Base-by-base conservation (phyloP, 2,888 invertebrate species). In the Caenorhabditis sp. region DNA sequence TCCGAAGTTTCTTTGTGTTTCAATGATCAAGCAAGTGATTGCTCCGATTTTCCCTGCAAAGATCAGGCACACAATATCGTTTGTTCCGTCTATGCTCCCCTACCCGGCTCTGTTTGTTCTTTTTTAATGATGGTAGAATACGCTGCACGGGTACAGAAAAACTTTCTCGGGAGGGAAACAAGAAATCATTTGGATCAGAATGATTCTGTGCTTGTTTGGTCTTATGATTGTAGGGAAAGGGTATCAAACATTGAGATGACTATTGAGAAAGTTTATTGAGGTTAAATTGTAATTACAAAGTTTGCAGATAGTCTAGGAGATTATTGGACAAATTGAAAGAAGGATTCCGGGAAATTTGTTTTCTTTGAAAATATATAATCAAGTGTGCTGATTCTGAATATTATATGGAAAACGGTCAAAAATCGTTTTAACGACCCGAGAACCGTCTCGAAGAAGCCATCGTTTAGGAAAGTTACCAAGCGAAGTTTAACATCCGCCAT, bases 21-120 rank as follows among this genome's bases (percentile, higher is more conserved):
- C 22, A 49, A 10, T 49, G 47, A 66, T 66, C 64, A 47, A 49
- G 1, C 26, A 47, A 49, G 1, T 31, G 49, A 66, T 49, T 49
- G 47, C 31, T 14, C 38, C 19, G 19, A 47, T 47, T 19, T n/a
- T 68, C 54, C 41, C 54, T n/a, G 54, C 68, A 68, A 68, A 68
- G 51, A 68, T 68, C 68, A 54, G 49, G 54, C 54, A 49, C 66
- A 66, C 51, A 61, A 61, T 14, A 66, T 51, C 49, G 54, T 54
- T 66, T 51, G 49, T 49, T 66, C 49, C 47, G 66, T 66, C 49
- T 51, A 31, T 66, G 10, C 14, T 26, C 66, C 49, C 26, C 38
- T 7, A 12, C 12, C 14, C 59, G n/a, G 14, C 49, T 66, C 2
- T 66, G 16, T 66, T 66, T 66, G 66, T 66, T 26, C 66, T n/a